phyloP scores from a whole-genome alignment of 2,797 vertebrate species.

The Syncerus caffer region DNA sequence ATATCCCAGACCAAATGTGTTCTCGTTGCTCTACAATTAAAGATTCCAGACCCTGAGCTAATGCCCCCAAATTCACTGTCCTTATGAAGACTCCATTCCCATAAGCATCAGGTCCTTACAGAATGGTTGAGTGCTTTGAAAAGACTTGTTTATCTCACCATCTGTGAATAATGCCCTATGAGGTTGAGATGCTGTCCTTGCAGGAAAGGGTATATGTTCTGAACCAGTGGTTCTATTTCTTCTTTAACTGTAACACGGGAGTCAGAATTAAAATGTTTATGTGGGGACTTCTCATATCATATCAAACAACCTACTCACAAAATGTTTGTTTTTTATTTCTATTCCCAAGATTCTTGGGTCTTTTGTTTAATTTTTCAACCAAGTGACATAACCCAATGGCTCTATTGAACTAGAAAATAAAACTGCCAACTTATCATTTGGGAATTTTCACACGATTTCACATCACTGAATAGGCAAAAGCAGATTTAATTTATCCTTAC shows the following conservation, averaged over 20 bases:
- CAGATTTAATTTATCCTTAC: neutral
- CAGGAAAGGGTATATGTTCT: neutral
- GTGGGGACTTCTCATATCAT: neutral
- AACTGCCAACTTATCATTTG: neutral
- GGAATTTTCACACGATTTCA: neutral
- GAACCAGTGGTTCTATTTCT: neutral
- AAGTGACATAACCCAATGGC: neutral
- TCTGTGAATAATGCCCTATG: neutral
- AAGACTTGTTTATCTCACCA: conserved; percentile 11
- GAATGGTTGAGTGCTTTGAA: conserved; percentile 36
- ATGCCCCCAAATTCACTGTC: neutral
- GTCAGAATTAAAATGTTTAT: neutral
- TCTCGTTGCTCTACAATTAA: neutral
- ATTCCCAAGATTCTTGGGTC: neutral
- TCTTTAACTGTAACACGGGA: neutral
- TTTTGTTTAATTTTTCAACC: neutral
- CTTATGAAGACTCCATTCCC: conserved; percentile 32
- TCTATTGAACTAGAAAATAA: neutral
- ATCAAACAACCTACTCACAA: neutral
- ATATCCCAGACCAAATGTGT: neutral
- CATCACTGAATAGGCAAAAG: neutral
- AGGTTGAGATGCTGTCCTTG: neutral
- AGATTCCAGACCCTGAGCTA: neutral
- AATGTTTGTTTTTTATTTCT: neutral
- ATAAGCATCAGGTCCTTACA: neutral